A percentile compares a stretch with the other conserved stretches of the same genome.
phyloP scores from a whole-genome alignment of 2,113 vertebrate genomes.

The Oryzias woworae region DNA sequence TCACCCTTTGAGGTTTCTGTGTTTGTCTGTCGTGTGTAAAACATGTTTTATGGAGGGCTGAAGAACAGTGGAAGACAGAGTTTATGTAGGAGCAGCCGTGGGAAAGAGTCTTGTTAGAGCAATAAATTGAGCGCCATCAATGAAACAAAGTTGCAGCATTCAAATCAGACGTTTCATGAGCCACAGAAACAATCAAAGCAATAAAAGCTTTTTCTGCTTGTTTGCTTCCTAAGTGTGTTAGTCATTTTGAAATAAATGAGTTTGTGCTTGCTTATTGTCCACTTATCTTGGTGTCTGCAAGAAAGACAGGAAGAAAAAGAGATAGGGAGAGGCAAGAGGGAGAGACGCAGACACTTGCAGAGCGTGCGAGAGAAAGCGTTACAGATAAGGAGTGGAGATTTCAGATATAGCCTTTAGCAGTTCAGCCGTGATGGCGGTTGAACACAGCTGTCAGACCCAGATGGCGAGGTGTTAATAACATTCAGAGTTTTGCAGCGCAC shows the following conservation, averaged over 20 bases:
- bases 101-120: constrained; percentile 28
- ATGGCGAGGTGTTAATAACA: constrained; percentile 76
- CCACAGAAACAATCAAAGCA: constrained; percentile 5
- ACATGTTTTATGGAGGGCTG: constrained; percentile 21
- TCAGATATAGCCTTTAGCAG: constrained; percentile 66
- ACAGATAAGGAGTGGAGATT: constrained; percentile 58
- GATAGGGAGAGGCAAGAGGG: constrained; percentile 22
- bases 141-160: constrained; percentile 17
- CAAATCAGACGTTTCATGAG: constrained; percentile 15
- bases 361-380: constrained; percentile 29
- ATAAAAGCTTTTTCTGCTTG: constrained; percentile 5
- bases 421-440: constrained; percentile 63
- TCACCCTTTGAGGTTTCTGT: not conserved
- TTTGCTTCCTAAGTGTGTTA: constrained; percentile 11
- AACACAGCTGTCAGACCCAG: constrained; percentile 76
- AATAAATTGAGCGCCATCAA: constrained; percentile 26
- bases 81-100: constrained; percentile 37
- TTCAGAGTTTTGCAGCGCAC: constrained; percentile 70
- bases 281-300: constrained; percentile 34
- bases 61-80: constrained; percentile 24
- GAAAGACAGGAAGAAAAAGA: constrained; percentile 21
- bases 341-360: constrained; percentile 14
- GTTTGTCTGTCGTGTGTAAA: constrained; percentile 29
- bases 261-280: constrained; percentile 28
- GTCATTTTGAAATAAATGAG: constrained; percentile 19